Evolutionary conservation across 2,113 vertebrate species (phyloP).

Genomic region (Ramphastos sulfuratus): DNA sequence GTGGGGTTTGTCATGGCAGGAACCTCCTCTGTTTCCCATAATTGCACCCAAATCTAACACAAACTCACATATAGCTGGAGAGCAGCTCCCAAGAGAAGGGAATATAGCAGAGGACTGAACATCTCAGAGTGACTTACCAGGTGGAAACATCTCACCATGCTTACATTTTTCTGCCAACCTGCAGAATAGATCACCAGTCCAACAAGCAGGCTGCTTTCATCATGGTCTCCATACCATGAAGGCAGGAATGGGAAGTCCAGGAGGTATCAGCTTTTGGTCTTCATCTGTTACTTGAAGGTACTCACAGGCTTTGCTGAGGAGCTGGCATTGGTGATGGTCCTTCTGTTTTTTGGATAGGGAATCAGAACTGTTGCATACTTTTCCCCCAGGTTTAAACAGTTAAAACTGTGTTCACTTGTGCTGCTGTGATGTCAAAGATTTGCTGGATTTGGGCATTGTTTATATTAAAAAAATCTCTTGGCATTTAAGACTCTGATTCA

Average conservation of each 20-base stretch:
- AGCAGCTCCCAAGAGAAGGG: neutral
- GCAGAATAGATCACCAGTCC: neutral
- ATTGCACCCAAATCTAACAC: neutral
- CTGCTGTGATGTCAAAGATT: neutral
- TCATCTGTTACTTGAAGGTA: neutral
- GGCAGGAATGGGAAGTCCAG: neutral
- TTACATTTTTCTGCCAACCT: neutral
- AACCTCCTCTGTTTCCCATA: neutral
- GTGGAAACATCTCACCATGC: neutral
- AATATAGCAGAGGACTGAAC: neutral
- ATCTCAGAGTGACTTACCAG: rapidly evolving
- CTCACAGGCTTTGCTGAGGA: neutral
- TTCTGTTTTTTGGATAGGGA: neutral
- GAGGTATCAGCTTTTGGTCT: neutral
- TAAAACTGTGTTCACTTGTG: neutral
- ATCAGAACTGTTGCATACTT: neutral
- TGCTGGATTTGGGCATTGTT: neutral
- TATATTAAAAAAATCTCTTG: conserved; percentile 6
- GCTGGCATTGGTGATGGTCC: rapidly evolving
- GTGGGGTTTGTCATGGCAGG: neutral
- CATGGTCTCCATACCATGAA: neutral
- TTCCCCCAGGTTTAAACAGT: neutral
- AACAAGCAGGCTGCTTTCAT: neutral
- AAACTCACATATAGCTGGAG: neutral
- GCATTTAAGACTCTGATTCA: neutral